These are phyloP conservation scores for Eidolon helvum DNA, from an alignment of 2,113 vertebrate species.

Conservation along the genomic window DNA sequence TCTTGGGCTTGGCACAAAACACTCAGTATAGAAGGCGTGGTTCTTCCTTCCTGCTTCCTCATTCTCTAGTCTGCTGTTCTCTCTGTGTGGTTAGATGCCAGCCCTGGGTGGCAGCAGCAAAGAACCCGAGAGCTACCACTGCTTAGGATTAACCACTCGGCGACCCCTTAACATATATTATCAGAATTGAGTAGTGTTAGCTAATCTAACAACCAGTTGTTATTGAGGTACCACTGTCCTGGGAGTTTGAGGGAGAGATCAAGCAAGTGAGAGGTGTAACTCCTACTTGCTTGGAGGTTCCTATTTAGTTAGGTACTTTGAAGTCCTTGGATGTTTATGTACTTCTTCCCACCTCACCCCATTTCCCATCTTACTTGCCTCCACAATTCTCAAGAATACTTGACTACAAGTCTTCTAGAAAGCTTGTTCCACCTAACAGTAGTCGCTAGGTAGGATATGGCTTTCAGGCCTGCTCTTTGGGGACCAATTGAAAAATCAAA, in stretches of 20 bases:
- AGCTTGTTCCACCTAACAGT: not conserved
- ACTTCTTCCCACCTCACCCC: not conserved
- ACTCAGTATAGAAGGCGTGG: not conserved
- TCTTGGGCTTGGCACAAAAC: not conserved
- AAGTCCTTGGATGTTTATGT: not conserved
- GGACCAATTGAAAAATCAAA: conserved; percentile 46
- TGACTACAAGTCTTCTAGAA: not conserved
- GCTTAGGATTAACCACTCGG: not conserved
- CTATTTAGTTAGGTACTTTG: not conserved
- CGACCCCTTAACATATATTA: not conserved
- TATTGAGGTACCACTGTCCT: not conserved
- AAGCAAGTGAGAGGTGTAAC: not conserved
- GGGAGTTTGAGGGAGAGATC: not conserved
- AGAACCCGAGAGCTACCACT: not conserved
- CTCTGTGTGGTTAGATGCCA: not conserved
- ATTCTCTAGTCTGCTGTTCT: not conserved
- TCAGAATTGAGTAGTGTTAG: not conserved
- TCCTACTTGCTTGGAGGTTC: not conserved
- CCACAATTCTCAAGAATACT: not conserved
- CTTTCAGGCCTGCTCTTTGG: conserved; percentile 20
- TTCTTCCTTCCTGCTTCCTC: conserved; percentile 40
- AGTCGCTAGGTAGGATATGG: conserved; percentile 34
- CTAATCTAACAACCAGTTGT: not conserved
- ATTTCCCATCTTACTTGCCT: not conserved
- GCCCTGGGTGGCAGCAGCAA: not conserved